These are phyloP conservation scores for Coluber constrictor DNA, from an alignment of 2,797 vertebrate genomes.

Conservation along the genomic window DNA sequence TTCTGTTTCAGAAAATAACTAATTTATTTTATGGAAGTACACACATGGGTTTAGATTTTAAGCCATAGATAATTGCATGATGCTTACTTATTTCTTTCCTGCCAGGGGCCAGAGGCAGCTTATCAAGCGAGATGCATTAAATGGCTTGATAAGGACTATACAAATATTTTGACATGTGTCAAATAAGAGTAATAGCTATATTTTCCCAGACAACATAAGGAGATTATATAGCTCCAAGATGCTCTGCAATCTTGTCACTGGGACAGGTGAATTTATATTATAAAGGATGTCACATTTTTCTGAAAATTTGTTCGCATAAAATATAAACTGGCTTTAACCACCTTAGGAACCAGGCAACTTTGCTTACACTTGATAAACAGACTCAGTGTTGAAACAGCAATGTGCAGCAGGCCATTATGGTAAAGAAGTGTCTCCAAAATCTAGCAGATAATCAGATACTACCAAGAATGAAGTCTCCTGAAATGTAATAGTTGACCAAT, in stretches of 20 bases:
- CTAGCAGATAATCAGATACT: neutral
- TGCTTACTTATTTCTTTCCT: constrained; percentile 31
- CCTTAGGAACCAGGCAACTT: neutral
- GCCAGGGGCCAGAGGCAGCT: constrained; percentile 36
- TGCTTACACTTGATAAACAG: neutral
- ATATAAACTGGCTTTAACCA: neutral
- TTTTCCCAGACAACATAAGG: constrained; percentile 44
- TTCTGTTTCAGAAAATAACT: neutral
- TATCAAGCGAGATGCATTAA: constrained; percentile 39
- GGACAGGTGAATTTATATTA: constrained; percentile 33
- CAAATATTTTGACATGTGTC: constrained; percentile 60
- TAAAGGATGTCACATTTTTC: neutral
- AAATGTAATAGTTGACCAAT: neutral
- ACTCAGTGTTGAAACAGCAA: neutral
- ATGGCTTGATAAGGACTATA: constrained; percentile 46
- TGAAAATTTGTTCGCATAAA: neutral
- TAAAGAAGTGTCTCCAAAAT: neutral
- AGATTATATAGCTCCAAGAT: constrained; percentile 36
- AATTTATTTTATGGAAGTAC: neutral
- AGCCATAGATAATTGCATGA: constrained; percentile 9
- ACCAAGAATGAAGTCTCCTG: neutral
- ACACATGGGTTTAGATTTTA: constrained; percentile 29
- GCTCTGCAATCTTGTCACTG: constrained; percentile 33
- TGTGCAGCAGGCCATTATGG: neutral
- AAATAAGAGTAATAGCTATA: constrained; percentile 51